A percentile compares a stretch with the other conserved stretches of the same genome.
These are phyloP conservation scores for Agapornis canus DNA, from an alignment of 2,797 vertebrate genomes.

Conservation along the genomic window DNA sequence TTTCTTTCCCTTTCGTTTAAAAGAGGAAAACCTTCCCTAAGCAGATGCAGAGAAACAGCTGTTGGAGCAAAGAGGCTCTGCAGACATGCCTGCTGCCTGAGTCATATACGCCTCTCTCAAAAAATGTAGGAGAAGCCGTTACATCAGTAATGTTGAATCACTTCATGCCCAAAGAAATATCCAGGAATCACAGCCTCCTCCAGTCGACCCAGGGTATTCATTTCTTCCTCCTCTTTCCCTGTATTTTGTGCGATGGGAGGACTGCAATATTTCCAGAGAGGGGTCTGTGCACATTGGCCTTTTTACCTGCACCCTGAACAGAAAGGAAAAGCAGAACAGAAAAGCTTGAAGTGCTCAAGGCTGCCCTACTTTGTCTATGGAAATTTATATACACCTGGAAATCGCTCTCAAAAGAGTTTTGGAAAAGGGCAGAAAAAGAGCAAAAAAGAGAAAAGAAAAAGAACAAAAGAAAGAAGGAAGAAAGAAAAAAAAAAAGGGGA, in stretches of 20 bases:
- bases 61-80: neutral
- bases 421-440: accelerated
- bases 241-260: neutral
- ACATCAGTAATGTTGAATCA: neutral
- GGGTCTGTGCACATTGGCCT: neutral
- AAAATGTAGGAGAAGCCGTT: neutral
- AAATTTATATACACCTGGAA: neutral
- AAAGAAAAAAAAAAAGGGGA: neutral
- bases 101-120: neutral
- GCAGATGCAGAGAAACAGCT: conserved; percentile 13
- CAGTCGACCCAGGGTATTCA: neutral
- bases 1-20: neutral
- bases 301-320: neutral
- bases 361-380: neutral
- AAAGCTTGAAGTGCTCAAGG: neutral
- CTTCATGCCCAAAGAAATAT: neutral
- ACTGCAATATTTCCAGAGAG: neutral
- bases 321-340: neutral
- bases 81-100: conserved; percentile 67
- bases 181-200: neutral
- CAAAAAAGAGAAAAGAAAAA: neutral
- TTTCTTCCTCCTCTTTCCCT: neutral
- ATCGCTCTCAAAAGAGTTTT: neutral
- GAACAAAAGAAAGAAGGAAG: too few species aligned
- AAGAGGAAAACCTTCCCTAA: neutral